Percentiles rank a stretch among this genome's conserved stretches.
These are phyloP conservation scores for silkworm (Bombyx mori) DNA, from an alignment of 1,140 invertebrate species.

Conservation along the genomic window ASM3026992v2 NC_085110.1:11173501-11174000, in stretches of 20 bases:
- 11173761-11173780: constrained; percentile 63
- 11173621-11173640: neutral
- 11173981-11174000: neutral
- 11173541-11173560: no score
- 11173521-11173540: no score
- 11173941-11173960: neutral
- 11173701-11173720: constrained; percentile 56
- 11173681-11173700: constrained; percentile 56
- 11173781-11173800: constrained; percentile 55
- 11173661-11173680: constrained; percentile 20
- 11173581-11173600: no score
- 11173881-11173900: no score
- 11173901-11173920: neutral
- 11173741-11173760: constrained; percentile 61
- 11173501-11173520: no score
- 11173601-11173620: no score
- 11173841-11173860: constrained; percentile 5
- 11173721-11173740: constrained; percentile 59
- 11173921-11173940: neutral
- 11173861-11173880: constrained; percentile 4
- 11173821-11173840: constrained; percentile 23
- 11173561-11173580: no score
- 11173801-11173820: constrained; percentile 37
- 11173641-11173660: constrained; percentile 13
- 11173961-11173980: neutral